Percentiles rank a stretch among this genome's conserved stretches.
phyloP scores from a whole-genome alignment of 2,888 invertebrate genomes.

The Ectropis crepuscularia region DNA sequence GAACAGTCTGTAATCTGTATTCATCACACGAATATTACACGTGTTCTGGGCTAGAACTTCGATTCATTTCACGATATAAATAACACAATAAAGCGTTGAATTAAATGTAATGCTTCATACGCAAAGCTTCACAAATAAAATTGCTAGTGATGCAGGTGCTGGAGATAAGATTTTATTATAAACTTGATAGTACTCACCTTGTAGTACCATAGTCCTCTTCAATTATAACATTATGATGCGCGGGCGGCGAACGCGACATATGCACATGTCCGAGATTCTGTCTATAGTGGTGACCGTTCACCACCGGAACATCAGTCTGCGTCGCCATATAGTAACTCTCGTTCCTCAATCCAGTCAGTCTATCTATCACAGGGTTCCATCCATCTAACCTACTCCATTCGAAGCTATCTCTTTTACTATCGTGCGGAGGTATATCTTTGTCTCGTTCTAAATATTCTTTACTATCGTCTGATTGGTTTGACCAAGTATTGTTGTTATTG shows the following conservation, averaged over 20 bases:
- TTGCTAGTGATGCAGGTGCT: not conserved
- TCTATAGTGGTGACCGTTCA: constrained; percentile 76
- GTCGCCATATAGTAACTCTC: constrained; percentile 96
- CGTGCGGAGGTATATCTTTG: constrained; percentile 77
- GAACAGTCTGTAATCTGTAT: no score
- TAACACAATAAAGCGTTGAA: no score
- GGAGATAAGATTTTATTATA: not conserved
- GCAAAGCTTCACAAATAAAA: not conserved
- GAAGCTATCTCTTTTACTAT: constrained; percentile 81
- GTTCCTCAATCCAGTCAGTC: constrained; percentile 92
- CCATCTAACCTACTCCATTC: constrained; percentile 86
- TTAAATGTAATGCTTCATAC: no score
- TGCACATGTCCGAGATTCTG: constrained; percentile 73
- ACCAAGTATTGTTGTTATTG: constrained; percentile 79
- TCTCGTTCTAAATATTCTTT: constrained; percentile 80
- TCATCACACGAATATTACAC: no score
- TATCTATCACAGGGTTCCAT: constrained; percentile 95
- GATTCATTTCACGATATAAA: no score
- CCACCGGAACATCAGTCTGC: constrained; percentile 84
- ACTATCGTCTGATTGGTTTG: constrained; percentile 80
- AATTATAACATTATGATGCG: constrained; percentile 86
- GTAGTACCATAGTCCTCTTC: constrained; percentile 85
- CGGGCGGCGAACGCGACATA: constrained; percentile 76
- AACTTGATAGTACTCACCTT: constrained; percentile 47
- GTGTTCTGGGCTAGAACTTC: no score